Conservation (phyloP, 2,113 vertebrate species). For the Diadophis punctatus region DNA sequence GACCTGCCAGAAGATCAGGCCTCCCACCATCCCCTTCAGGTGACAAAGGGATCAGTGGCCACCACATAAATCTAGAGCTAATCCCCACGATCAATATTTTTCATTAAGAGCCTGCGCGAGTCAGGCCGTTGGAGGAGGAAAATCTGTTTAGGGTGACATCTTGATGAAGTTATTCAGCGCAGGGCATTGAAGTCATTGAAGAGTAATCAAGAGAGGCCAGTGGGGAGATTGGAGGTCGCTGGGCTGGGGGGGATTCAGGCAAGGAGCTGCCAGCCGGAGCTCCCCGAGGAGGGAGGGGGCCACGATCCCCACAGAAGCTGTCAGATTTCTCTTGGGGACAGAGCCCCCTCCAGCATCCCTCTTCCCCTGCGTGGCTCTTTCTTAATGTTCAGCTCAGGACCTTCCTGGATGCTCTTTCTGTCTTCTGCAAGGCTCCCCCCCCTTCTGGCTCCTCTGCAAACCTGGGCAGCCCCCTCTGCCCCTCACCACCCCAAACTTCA, state of each 20-base stretch:
- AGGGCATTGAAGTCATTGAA: conserved; percentile 75
- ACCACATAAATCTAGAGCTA: conserved; percentile 83
- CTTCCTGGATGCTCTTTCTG: background rate
- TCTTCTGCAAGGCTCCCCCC: background rate
- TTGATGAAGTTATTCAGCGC: conserved; percentile 84
- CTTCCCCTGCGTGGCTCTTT: background rate
- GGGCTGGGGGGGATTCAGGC: conserved; percentile 53
- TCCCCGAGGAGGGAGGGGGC: background rate
- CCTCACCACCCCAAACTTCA: background rate
- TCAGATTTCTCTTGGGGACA: background rate
- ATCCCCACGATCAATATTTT: conserved; percentile 86
- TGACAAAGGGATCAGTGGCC: conserved; percentile 77
- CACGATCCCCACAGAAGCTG: background rate
- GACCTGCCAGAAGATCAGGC: conserved; percentile 60
- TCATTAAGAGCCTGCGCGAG: conserved; percentile 83
- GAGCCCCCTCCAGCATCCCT: background rate
- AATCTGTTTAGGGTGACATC: conserved; percentile 84
- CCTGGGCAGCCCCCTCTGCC: background rate
- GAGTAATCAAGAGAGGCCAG: conserved; percentile 79
- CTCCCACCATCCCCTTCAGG: conserved; percentile 69
- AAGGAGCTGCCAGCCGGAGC: conserved; percentile 43
- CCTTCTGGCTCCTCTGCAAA: background rate
- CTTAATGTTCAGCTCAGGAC: background rate
- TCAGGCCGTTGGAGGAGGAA: conserved; percentile 76
- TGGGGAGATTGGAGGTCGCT: conserved; percentile 23